phyloP scores from a whole-genome alignment of 2,888 invertebrate species.

The Eupithecia exiguata region DNA sequence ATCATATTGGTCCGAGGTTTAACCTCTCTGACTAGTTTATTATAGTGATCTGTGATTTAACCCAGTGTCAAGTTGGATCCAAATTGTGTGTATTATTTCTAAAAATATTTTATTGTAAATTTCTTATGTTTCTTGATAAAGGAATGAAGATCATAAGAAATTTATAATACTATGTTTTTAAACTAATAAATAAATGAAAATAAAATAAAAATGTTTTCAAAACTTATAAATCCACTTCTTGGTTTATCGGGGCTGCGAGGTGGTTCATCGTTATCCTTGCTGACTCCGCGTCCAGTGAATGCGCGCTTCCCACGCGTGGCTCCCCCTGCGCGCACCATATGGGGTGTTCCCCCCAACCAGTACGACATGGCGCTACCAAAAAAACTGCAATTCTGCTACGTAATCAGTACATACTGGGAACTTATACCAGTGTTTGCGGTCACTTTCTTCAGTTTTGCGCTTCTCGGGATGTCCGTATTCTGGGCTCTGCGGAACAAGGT shows the following conservation, averaged over 20 bases:
- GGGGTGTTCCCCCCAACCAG: conserved; percentile 62
- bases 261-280: not conserved
- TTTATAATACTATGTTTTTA: not conserved
- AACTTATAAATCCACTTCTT: not conserved
- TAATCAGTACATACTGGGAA: conserved; percentile 65
- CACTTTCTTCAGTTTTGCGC: conserved; percentile 46
- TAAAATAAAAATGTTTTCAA: not conserved
- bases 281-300: conserved; percentile 36
- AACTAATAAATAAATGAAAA: not conserved
- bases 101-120: not conserved
- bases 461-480: conserved; percentile 49
- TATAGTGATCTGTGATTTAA: too few relatives aligned
- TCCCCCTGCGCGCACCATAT: conserved; percentile 32
- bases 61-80: not conserved
- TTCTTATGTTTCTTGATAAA: not conserved
- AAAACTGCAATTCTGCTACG: conserved; percentile 54
- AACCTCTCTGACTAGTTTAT: too few relatives aligned
- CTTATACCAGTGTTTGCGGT: conserved; percentile 62
- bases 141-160: not conserved
- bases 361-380: conserved; percentile 63
- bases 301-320: conserved; percentile 36
- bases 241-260: not conserved
- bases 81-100: not conserved
- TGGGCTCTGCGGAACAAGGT: conserved; percentile 67
- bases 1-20: too few relatives aligned